phyloP scores from a whole-genome alignment of 1,140 invertebrate species.

The Aleiodes sp. region DNA sequence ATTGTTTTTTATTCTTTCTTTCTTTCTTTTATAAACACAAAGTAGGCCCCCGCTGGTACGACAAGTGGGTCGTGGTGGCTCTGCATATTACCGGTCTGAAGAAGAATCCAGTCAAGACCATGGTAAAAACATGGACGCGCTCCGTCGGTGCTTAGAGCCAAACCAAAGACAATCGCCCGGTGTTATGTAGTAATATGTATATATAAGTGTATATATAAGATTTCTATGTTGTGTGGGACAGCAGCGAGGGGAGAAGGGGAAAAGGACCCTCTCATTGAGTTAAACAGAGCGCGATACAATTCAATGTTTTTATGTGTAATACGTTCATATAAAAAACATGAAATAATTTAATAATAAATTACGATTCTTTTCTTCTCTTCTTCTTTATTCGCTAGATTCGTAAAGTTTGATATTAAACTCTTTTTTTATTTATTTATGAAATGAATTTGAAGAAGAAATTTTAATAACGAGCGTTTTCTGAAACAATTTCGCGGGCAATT shows the following conservation, averaged over 20 bases:
- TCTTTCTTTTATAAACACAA: too few species aligned
- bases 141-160: slow-evolving; percentile 32
- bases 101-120: slow-evolving; percentile 7
- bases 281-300: slow-evolving; percentile 36
- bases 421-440: too few species aligned
- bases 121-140: slow-evolving; percentile 30
- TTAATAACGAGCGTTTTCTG: not conserved
- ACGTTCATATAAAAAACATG: not conserved
- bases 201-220: too few species aligned
- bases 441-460: not conserved
- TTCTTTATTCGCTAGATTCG: too few species aligned
- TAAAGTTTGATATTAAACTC: too few species aligned
- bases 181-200: too few species aligned
- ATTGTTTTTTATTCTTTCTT: too few species aligned
- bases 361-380: not conserved
- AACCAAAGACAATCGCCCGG: slow-evolving; percentile 21
- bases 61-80: slow-evolving; percentile 42
- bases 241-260: not conserved
- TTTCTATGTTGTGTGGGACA: not conserved
- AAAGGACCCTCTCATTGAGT: not conserved
- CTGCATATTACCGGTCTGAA: slow-evolving; percentile 35
- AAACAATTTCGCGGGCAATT: not conserved
- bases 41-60: slow-evolving; percentile 31
- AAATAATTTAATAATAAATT: slow-evolving; percentile 5
- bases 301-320: slow-evolving; percentile 4